Evolutionary conservation across 2,113 vertebrate species (phyloP).

Genomic region (Hyla sarda): DNA sequence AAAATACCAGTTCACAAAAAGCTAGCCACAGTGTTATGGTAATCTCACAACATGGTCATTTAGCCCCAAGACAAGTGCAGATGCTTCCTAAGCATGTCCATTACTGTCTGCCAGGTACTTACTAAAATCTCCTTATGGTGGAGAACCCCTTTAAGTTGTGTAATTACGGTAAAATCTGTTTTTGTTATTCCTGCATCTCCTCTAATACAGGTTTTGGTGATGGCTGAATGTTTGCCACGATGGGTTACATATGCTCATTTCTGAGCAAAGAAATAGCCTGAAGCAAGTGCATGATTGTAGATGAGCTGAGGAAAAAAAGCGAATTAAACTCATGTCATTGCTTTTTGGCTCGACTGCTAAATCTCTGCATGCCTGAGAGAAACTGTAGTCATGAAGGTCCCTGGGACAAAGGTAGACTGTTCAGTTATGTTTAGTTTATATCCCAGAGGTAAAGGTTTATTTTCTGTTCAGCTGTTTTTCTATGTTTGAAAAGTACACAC

Average conservation of each 20-base stretch:
- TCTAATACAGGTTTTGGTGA: background rate
- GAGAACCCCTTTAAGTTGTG: no score
- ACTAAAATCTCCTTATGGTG: no score
- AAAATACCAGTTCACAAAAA: no score
- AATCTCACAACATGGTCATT: no score
- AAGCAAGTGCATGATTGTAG: background rate
- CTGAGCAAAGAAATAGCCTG: background rate
- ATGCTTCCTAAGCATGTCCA: no score
- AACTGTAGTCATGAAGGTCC: background rate
- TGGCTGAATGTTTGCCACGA: background rate
- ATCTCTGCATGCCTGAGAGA: background rate
- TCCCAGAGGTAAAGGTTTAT: background rate
- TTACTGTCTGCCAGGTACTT: no score
- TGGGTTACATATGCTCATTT: background rate
- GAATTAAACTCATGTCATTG: background rate
- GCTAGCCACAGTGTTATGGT: no score
- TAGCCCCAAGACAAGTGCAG: no score
- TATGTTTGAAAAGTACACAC: background rate
- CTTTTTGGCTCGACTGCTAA: background rate
- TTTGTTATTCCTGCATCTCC: background rate
- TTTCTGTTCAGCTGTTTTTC: background rate
- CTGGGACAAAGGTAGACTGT: background rate
- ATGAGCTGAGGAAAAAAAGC: background rate
- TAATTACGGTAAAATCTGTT: no score
- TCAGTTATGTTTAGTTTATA: background rate